phyloP scores from a whole-genome alignment of 1,140 invertebrate species.

The Rhyzopertha dominica region DNA sequence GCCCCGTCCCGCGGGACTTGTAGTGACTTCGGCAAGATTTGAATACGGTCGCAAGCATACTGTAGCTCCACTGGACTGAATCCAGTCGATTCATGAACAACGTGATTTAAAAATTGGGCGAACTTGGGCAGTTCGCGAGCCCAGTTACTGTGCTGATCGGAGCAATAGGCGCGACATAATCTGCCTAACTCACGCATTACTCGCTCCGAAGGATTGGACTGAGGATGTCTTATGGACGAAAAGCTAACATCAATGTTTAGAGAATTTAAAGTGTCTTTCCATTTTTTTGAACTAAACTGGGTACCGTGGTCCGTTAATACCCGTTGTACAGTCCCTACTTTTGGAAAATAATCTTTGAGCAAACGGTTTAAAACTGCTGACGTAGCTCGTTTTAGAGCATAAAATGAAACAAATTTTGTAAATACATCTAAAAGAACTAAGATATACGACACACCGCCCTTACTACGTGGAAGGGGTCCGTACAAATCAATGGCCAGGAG shows the following conservation, averaged over 20 bases:
- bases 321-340: not conserved
- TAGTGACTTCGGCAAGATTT: no score
- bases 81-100: no score
- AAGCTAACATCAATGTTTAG: constrained; percentile 21
- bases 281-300: constrained; percentile 17
- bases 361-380: no score
- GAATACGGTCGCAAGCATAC: no score
- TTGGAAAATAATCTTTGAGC: constrained; percentile 3
- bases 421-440: no score
- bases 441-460: constrained; percentile 28
- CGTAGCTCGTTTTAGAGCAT: constrained; percentile 13
- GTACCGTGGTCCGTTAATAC: constrained; percentile 23
- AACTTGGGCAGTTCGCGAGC: no score
- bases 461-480: constrained; percentile 30
- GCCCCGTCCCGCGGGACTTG: no score
- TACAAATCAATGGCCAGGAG: constrained; percentile 34
- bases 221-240: constrained; percentile 32
- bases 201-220: constrained; percentile 31
- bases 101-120: no score
- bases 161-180: constrained; percentile 32
- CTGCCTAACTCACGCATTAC: constrained; percentile 32
- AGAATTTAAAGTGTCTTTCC: constrained; percentile 17
- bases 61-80: no score
- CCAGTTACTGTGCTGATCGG: constrained; percentile 18
- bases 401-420: constrained; percentile 11